phyloP scores from a whole-genome alignment of 2,888 invertebrate genomes.

The Pterostichus madidus region DNA sequence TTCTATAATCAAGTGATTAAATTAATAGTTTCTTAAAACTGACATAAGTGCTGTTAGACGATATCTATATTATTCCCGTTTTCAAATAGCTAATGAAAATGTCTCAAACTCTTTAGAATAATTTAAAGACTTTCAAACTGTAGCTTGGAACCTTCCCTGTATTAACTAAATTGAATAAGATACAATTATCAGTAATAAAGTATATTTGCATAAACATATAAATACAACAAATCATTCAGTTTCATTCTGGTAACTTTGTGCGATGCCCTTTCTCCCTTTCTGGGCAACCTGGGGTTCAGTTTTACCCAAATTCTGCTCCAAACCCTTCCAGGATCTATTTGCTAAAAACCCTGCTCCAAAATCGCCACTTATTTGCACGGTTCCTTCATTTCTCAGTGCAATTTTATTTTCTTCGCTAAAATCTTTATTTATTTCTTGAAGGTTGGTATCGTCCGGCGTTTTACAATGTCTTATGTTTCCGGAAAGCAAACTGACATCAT shows the following conservation, averaged over 20 bases:
- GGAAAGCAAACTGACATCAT: constrained; percentile 88
- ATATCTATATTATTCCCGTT: too few relatives aligned
- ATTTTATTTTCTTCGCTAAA: constrained; percentile 72
- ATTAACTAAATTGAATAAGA: too few relatives aligned
- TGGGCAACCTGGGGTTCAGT: constrained; percentile 84
- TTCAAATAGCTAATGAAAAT: too few relatives aligned
- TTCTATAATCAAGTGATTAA: too few relatives aligned
- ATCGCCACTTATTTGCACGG: constrained; percentile 78
- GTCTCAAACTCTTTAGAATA: too few relatives aligned
- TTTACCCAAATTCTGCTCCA: constrained; percentile 89
- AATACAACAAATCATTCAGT: constrained; percentile 69
- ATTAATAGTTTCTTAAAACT: too few relatives aligned
- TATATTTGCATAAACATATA: too few relatives aligned
- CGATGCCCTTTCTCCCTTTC: constrained; percentile 88
- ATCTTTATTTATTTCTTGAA: constrained; percentile 73
- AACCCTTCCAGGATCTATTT: constrained; percentile 89
- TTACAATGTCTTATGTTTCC: constrained; percentile 80
- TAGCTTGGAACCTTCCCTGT: too few relatives aligned
- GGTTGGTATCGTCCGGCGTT: constrained; percentile 20
- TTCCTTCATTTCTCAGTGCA: constrained; percentile 75
- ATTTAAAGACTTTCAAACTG: too few relatives aligned
- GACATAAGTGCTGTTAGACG: too few relatives aligned
- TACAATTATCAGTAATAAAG: too few relatives aligned
- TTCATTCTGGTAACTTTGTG: constrained; percentile 84
- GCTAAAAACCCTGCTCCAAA: constrained; percentile 84